Conservation (phyloP, 1,140 invertebrate genomes). For the Drosophila arawakana region DNA sequence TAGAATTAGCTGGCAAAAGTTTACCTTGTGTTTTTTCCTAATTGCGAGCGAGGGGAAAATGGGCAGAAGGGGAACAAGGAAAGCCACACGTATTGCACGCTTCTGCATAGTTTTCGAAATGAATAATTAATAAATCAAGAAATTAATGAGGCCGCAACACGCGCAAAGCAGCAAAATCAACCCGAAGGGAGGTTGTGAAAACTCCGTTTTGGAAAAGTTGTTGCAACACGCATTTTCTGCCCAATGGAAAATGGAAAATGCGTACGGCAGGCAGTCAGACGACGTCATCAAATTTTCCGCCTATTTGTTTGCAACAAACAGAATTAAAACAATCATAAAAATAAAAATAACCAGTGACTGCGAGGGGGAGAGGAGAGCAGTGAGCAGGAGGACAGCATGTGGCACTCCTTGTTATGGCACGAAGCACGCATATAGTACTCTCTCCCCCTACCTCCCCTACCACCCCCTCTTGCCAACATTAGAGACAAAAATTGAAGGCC, state of each 20-base stretch:
- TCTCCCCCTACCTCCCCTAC: no score
- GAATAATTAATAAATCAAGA: conserved; percentile 81
- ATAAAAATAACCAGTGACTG: conserved; percentile 59
- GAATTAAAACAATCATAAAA: conserved; percentile 79
- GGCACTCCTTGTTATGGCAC: conserved; percentile 45
- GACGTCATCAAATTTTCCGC: conserved; percentile 72
- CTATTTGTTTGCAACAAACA: conserved; percentile 81
- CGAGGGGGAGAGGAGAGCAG: not conserved
- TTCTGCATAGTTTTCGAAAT: conserved; percentile 48
- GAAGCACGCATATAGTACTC: not conserved
- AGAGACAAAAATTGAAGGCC: conserved; percentile 23
- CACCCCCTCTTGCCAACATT: conserved; percentile 6
- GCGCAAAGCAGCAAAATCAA: conserved; percentile 44
- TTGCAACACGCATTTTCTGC: conserved; percentile 45
- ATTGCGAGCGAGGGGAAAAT: not conserved
- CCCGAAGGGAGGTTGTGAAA: not conserved
- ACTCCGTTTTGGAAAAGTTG: conserved; percentile 25
- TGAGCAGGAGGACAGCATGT: conserved; percentile 45
- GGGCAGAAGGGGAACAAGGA: not conserved
- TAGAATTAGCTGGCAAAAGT: conserved; percentile 13
- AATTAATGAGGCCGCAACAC: conserved; percentile 78
- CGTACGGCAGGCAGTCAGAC: not conserved
- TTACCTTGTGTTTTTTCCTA: conserved; percentile 22
- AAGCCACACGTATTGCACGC: conserved; percentile 26
- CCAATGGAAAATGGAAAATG: not conserved